phyloP scores from a whole-genome alignment of 2,888 invertebrate species.

The Dioctria linearis region DNA sequence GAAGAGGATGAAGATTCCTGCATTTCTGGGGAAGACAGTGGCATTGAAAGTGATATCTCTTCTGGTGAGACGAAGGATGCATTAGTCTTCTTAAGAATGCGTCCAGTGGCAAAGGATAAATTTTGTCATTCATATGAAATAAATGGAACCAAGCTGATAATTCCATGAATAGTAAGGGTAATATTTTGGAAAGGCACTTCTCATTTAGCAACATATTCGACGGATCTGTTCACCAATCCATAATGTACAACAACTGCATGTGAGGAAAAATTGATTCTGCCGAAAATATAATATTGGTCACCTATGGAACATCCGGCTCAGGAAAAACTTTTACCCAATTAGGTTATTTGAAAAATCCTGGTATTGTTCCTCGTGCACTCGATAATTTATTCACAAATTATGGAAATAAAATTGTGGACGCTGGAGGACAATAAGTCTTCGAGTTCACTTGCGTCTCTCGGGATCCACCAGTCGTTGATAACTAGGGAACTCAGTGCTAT shows the following conservation, averaged over 20 bases:
- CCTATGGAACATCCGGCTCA: constrained; percentile 91
- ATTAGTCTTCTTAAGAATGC: constrained; percentile 67
- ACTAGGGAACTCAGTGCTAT: no score
- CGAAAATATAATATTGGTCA: constrained; percentile 83
- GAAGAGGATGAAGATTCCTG: constrained; percentile 57
- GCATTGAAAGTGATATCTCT: constrained; percentile 56
- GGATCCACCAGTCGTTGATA: no score
- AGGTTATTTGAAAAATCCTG: constrained; percentile 75
- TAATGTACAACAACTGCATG: constrained; percentile 67
- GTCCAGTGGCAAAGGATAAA: constrained; percentile 63
- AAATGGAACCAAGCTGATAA: constrained; percentile 62
- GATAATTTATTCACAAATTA: constrained; percentile 71
- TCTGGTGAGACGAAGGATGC: constrained; percentile 61
- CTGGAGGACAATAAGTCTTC: no score
- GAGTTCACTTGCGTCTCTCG: no score
- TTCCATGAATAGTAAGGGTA: constrained; percentile 59
- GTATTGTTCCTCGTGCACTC: constrained; percentile 77
- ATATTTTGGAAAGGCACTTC: constrained; percentile 66
- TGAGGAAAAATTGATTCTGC: constrained; percentile 73
- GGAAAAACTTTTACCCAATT: constrained; percentile 89
- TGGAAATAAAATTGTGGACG: constrained; percentile 63
- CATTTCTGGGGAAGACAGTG: constrained; percentile 60
- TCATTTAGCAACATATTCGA: constrained; percentile 68
- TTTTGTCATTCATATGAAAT: constrained; percentile 62
- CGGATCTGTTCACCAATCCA: constrained; percentile 62